These are phyloP conservation scores for Tubulanus polymorphus DNA, from an alignment of 2,888 invertebrate genomes.

Conservation along the genomic window DNA sequence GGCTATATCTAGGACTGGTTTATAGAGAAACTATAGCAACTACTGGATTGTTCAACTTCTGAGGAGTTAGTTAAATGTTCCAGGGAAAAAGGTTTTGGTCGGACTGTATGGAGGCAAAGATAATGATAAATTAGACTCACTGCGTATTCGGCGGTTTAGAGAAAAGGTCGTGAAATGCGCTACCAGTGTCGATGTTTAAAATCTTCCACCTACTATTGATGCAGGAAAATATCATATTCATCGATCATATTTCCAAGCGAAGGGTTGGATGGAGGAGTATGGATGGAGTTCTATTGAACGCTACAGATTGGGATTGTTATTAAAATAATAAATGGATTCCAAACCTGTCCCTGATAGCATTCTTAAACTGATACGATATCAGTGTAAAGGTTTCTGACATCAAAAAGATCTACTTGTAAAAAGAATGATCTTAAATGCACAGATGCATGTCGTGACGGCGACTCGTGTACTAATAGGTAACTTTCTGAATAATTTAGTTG, in stretches of 20 bases:
- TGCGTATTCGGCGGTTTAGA: background rate
- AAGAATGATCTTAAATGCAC: background rate
- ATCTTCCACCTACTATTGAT: background rate
- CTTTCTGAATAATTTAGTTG: no score
- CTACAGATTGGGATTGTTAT: no score
- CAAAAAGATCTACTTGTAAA: background rate
- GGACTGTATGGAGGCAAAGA: background rate
- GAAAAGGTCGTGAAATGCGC: background rate
- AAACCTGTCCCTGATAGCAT: background rate
- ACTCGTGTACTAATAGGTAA: no score
- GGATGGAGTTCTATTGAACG: no score
- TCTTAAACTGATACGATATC: background rate
- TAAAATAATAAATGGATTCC: background rate
- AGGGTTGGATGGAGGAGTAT: background rate
- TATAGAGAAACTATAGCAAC: background rate
- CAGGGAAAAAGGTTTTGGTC: background rate
- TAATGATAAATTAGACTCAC: background rate
- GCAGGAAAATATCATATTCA: background rate
- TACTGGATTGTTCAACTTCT: background rate
- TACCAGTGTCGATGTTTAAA: background rate
- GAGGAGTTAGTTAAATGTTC: background rate
- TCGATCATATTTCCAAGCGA: background rate
- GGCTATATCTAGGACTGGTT: background rate
- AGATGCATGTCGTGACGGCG: background rate
- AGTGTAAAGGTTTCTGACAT: background rate